These are phyloP conservation scores for Tetrax tetrax DNA, from an alignment of 2,113 vertebrate genomes.

Conservation along the genomic window DNA sequence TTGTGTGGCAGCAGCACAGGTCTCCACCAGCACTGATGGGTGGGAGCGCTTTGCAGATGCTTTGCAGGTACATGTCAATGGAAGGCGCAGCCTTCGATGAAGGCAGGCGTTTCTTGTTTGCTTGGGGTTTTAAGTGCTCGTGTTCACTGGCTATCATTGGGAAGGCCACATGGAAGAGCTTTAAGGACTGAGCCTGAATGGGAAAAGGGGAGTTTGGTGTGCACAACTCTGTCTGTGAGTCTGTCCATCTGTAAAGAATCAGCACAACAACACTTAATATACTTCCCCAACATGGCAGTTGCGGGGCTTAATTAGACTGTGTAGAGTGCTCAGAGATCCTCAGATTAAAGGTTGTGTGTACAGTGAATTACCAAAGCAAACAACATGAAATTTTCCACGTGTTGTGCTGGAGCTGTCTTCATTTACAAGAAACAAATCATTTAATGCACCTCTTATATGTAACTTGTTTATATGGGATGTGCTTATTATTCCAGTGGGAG, in stretches of 20 bases:
- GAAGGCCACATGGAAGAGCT: neutral
- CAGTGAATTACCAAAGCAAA: slow-evolving; percentile 56
- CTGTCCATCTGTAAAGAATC: slow-evolving; percentile 55
- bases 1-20: neutral
- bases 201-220: neutral
- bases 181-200: neutral
- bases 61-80: neutral
- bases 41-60: neutral
- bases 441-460: neutral
- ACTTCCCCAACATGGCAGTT: slow-evolving; percentile 33
- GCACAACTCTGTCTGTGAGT: neutral
- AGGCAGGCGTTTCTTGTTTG: neutral
- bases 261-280: slow-evolving; percentile 32
- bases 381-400: slow-evolving; percentile 45
- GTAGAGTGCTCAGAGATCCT: slow-evolving; percentile 2
- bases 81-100: neutral
- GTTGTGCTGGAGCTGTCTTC: slow-evolving; percentile 46
- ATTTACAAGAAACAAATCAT: slow-evolving; percentile 49
- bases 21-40: neutral
- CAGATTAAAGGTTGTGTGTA: slow-evolving; percentile 46
- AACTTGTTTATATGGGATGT: slow-evolving; percentile 16
- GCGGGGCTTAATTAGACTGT: slow-evolving; percentile 52
- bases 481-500: slow-evolving; percentile 20
- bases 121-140: neutral
- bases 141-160: neutral